A percentile compares a stretch with the other conserved stretches of the same genome.
Evolutionary conservation across 2,113 vertebrate genomes (phyloP).

Genomic region (Dolichallabes microphthalmus): DNA sequence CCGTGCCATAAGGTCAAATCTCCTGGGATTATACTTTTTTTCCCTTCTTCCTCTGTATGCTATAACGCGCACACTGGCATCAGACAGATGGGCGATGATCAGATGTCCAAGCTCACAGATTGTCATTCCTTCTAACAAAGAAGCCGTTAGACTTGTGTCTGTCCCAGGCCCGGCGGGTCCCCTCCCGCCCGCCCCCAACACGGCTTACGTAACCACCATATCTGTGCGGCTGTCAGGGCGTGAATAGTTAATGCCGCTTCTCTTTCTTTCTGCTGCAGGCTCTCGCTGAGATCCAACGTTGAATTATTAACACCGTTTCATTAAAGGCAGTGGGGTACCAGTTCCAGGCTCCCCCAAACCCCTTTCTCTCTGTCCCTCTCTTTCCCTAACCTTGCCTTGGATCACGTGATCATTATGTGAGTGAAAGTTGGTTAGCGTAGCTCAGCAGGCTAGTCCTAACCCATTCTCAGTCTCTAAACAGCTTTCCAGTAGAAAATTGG

Average conservation of each 20-base stretch:
- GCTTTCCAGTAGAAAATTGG: not conserved
- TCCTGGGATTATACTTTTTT: not conserved
- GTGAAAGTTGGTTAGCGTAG: conserved; percentile 51
- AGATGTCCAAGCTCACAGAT: conserved; percentile 48
- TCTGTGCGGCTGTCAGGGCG: conserved; percentile 42
- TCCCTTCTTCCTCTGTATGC: not conserved
- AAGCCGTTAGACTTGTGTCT: conserved; percentile 25
- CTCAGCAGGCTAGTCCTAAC: not conserved
- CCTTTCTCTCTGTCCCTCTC: not conserved
- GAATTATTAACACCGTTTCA: conserved; percentile 70
- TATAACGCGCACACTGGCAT: not conserved
- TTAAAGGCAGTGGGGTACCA: conserved; percentile 60
- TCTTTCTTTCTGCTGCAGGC: conserved; percentile 11
- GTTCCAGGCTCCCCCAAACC: not conserved
- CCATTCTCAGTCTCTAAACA: not conserved
- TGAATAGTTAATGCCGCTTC: conserved; percentile 67
- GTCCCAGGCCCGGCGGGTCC: conserved; percentile 31
- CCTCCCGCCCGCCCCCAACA: conserved; percentile 28
- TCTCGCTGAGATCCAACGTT: conserved; percentile 59
- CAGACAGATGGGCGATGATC: conserved; percentile 54
- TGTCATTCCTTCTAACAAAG: conserved; percentile 49
- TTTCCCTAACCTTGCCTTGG: not conserved
- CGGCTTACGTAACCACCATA: conserved; percentile 49
- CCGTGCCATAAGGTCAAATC: not conserved
- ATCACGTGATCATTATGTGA: conserved; percentile 34